Conservation (phyloP, 2,113 vertebrate species). For the Clinocottus analis region DNA sequence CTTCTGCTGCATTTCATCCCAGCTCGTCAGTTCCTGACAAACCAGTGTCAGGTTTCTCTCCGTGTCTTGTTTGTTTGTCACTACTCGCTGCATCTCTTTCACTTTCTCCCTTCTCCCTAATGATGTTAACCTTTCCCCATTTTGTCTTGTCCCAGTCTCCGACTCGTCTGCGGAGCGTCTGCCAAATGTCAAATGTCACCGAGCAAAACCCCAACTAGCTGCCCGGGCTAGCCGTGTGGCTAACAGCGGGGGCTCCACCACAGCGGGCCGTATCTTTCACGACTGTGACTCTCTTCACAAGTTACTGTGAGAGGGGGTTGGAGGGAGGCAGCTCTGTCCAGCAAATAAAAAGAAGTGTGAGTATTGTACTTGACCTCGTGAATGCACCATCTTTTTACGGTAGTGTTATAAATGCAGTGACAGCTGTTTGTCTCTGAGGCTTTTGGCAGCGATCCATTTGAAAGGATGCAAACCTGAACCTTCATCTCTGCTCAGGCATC, state of each 20-base stretch:
- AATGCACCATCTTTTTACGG: not conserved
- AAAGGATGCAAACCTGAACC: not conserved
- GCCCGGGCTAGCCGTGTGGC: not conserved
- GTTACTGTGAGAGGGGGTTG: no score
- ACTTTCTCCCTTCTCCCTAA: conserved; percentile 12
- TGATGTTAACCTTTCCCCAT: conserved; percentile 17
- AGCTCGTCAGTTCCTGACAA: conserved; percentile 34
- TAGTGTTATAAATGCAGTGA: not conserved
- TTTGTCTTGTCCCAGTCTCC: not conserved
- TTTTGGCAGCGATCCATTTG: not conserved
- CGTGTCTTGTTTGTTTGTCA: not conserved
- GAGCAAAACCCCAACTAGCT: not conserved
- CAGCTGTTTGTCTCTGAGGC: conserved; percentile 4
- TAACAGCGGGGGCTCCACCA: not conserved
- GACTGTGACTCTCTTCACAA: not conserved
- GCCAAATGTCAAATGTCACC: conserved; percentile 21
- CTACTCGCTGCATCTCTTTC: not conserved
- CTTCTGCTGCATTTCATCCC: conserved; percentile 45
- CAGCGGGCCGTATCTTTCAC: not conserved
- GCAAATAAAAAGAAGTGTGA: not conserved
- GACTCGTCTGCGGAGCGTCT: conserved; percentile 27
- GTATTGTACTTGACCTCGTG: not conserved
- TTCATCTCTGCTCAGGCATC: not conserved
- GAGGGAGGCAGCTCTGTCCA: not conserved
- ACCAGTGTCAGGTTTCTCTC: conserved; percentile 9